Base-by-base conservation (phyloP, 2,113 vertebrate species). In the Dinomys branickii region DNA sequence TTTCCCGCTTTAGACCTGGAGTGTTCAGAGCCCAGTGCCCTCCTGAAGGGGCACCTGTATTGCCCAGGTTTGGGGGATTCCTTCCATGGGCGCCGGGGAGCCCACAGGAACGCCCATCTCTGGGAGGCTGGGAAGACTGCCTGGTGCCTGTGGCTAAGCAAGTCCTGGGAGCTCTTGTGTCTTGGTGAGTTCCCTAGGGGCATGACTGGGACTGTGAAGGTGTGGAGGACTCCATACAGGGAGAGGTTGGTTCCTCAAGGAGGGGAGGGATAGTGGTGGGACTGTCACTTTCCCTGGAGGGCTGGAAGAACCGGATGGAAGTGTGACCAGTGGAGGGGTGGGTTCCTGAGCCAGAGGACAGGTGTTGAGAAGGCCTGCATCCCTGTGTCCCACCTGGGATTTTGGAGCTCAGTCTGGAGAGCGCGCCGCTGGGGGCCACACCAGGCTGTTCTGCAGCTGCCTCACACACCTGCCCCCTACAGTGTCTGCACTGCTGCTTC, bases 91-190 rank as follows among this genome's bases (percentile, higher is more conserved):
- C 19, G 10, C 38, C 52, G 2, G 5, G 52, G 58, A 24, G 20
- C 47, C 22, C 0, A 9, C 61, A 3, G 33, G 65, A 35, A 33
- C 13, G 33, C 33, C 30, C 26, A 4, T 4, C 30, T 33, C 58
- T 33, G 1, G 54, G 78, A 73, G 30, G 22, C 38, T 28, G 73
- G 38, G 41, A 44, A 11, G 28, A 30, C 52, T 54, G 19, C 65
- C 67, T 0, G 19, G n/a, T 2, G 0, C 19, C n/a, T 3, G 0
- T 19, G 13, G 38, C 28, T 28, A 0, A 7, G 50, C 41, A 13
- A 0, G 0, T 16, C 20, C 84, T n/a, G 3, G 44, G 5, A n/a
- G 50, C 1, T 0, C 30, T 38, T 17, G 11, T 5, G 10, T 52
- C 0, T 22, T 75, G 22, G 14, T 11, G 7, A 41, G 52, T 54